These are phyloP conservation scores for Tenthredo distinguenda DNA, from an alignment of 2,888 invertebrate genomes.

Conservation along the genomic window DNA sequence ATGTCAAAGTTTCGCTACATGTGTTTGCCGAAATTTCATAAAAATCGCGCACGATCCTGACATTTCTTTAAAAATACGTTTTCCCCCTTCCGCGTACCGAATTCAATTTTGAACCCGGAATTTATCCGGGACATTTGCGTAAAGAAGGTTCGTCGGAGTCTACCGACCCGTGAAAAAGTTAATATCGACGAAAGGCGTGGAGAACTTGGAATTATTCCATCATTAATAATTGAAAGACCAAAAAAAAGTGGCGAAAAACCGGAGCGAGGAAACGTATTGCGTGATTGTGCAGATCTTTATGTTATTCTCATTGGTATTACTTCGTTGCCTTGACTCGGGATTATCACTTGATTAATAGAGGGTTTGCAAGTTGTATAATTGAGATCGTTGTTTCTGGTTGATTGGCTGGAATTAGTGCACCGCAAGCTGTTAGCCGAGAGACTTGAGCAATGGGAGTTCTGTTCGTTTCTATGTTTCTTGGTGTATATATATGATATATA, in stretches of 20 bases:
- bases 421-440: not conserved
- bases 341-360: slow-evolving; percentile 3
- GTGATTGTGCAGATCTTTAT: not conserved
- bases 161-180: too few relatives aligned
- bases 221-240: not conserved
- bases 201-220: not conserved
- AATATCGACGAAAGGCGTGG: too few relatives aligned
- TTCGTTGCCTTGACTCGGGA: slow-evolving; percentile 38
- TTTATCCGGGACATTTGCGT: too few relatives aligned
- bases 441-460: not conserved
- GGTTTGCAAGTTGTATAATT: slow-evolving; percentile 37
- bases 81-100: too few relatives aligned
- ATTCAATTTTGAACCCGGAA: too few relatives aligned
- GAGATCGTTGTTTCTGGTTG: slow-evolving; percentile 44
- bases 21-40: not conserved
- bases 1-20: not conserved
- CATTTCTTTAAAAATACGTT: too few relatives aligned
- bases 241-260: not conserved
- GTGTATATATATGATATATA: not conserved
- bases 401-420: slow-evolving; percentile 32
- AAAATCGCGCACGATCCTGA: not conserved
- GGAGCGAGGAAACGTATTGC: not conserved
- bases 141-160: too few relatives aligned
- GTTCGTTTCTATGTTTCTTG: too few relatives aligned
- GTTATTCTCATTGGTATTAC: not conserved